These are phyloP conservation scores for Triops longicaudatus DNA, from an alignment of 1,140 invertebrate species.

Conservation along the genomic window DNA sequence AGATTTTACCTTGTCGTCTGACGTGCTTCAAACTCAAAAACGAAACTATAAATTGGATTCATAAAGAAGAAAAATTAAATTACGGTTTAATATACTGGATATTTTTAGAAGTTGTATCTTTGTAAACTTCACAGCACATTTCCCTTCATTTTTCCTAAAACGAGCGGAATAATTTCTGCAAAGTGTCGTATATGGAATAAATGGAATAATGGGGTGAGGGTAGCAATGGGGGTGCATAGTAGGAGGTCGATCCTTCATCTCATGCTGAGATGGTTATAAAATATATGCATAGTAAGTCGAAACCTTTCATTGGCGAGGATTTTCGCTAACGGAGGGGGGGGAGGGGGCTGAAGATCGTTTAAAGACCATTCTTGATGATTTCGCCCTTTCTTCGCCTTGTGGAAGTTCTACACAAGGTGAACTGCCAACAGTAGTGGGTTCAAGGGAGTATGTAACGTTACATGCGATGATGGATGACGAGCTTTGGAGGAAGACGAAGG, in stretches of 20 bases:
- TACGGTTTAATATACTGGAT: no score
- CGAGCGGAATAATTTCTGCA: not conserved
- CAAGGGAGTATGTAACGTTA: not conserved
- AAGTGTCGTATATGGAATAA: not conserved
- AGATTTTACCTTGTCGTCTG: no score
- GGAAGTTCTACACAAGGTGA: not conserved
- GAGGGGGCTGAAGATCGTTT: not conserved
- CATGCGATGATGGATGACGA: not conserved
- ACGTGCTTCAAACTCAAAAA: no score
- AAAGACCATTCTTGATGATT: not conserved
- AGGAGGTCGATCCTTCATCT: not conserved
- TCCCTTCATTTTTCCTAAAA: not conserved
- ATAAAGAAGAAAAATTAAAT: no score
- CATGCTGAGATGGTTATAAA: conserved; percentile 5
- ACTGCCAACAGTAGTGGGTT: not conserved
- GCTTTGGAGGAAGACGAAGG: no score
- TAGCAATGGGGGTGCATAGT: not conserved
- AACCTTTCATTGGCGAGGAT: not conserved
- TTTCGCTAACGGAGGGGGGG: not conserved
- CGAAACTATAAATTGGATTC: no score
- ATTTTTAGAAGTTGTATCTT: no score
- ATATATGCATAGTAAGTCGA: not conserved
- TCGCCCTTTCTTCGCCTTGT: no score
- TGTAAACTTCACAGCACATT: not conserved
- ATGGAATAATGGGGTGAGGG: not conserved